These are phyloP conservation scores for Chiloscyllium punctatum DNA, from an alignment of 2,797 vertebrate species.

Conservation along the genomic window DNA sequence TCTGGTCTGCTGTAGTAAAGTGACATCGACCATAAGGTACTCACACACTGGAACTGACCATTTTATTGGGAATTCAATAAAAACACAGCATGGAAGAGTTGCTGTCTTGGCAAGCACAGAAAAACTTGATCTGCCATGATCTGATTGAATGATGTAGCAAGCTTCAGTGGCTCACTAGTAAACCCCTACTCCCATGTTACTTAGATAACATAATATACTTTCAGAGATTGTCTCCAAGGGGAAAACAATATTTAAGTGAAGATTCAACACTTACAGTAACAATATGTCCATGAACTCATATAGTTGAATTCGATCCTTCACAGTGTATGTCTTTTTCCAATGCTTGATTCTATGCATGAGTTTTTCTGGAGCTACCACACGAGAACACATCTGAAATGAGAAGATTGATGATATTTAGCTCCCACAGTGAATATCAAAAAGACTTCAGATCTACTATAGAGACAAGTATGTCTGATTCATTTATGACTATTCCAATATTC, in stretches of 20 bases:
- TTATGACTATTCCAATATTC: not conserved
- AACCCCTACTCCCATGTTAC: not conserved
- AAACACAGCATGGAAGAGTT: too few species aligned
- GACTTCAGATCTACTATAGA: not conserved
- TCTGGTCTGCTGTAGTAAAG: too few species aligned
- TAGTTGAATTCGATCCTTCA: constrained; percentile 26
- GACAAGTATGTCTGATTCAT: not conserved
- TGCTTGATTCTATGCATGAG: constrained; percentile 39
- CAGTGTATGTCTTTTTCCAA: not conserved
- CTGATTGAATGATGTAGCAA: not conserved
- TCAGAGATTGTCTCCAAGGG: not conserved
- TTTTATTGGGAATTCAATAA: too few species aligned
- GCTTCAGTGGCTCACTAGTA: not conserved
- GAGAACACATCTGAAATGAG: constrained; percentile 38
- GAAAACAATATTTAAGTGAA: not conserved
- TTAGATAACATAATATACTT: not conserved
- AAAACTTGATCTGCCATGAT: not conserved
- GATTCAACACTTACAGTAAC: constrained; percentile 33
- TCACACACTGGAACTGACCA: too few species aligned
- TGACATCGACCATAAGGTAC: too few species aligned
- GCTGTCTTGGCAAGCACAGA: too few species aligned
- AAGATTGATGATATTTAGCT: not conserved
- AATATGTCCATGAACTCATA: constrained; percentile 39
- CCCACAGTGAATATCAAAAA: not conserved
- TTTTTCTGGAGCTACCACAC: constrained; percentile 35